phyloP scores from a whole-genome alignment of 1,140 invertebrate species.

The Dysdera silvatica region DNA sequence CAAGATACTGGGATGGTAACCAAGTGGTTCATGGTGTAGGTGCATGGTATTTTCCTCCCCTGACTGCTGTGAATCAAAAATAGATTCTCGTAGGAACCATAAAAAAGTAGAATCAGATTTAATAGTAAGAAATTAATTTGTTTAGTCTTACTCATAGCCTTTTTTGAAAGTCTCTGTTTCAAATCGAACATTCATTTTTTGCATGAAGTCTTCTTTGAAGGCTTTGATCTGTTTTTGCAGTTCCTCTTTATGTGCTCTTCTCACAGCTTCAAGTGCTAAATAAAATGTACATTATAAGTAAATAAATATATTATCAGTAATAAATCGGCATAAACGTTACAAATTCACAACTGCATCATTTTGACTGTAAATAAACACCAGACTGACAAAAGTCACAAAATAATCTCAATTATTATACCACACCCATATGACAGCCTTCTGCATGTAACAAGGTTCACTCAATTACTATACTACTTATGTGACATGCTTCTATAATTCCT shows the following conservation, averaged over 20 bases:
- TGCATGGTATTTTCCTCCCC: too few species aligned
- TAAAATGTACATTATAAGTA: not conserved
- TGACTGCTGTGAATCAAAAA: too few species aligned
- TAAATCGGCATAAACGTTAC: not conserved
- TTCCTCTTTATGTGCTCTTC: conserved; percentile 84
- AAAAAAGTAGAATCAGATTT: not conserved
- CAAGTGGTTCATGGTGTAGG: too few species aligned
- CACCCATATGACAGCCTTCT: too few species aligned
- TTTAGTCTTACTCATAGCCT: conserved; percentile 51
- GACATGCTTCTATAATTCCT: too few species aligned
- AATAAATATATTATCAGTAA: not conserved
- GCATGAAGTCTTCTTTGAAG: conserved; percentile 70
- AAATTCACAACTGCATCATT: not conserved
- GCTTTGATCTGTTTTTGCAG: conserved; percentile 76
- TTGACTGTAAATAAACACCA: not conserved
- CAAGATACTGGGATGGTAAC: too few species aligned
- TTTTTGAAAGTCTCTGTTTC: conserved; percentile 51
- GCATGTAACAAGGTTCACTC: too few species aligned
- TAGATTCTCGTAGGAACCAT: too few species aligned
- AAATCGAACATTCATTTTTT: conserved; percentile 58
- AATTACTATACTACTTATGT: too few species aligned
- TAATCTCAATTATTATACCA: too few species aligned
- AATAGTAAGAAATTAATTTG: not conserved
- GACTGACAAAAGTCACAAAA: not conserved
- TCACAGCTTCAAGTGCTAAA: conserved; percentile 79